Conservation (phyloP, 2,888 invertebrate species). For the Acanthopleura granulata region DNA sequence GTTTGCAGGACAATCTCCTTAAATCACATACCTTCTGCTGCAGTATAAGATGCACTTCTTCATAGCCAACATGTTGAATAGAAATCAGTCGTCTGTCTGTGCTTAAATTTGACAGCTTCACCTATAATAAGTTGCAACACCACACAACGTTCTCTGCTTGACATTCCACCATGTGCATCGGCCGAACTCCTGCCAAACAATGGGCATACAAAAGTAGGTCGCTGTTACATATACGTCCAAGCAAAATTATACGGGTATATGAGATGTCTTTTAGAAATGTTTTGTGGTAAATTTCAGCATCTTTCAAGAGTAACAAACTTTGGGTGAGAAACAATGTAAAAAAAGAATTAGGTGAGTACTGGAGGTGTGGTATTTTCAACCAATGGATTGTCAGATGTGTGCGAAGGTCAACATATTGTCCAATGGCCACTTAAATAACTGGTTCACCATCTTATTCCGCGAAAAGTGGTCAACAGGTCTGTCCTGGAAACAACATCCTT, state of each 20-base stretch:
- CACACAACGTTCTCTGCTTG: not conserved
- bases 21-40: not conserved
- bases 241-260: too few relatives aligned
- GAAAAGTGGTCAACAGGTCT: too few relatives aligned
- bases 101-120: not conserved
- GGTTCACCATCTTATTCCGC: too few relatives aligned
- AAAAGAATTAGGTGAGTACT: not conserved
- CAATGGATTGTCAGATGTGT: not conserved
- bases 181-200: not conserved
- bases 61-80: conserved; percentile 3
- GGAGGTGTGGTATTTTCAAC: not conserved
- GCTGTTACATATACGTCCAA: not conserved
- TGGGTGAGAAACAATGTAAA: not conserved
- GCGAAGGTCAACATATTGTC: not conserved
- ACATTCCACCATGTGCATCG: not conserved
- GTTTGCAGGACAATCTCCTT: not conserved
- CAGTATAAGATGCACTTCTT: not conserved
- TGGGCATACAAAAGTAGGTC: not conserved
- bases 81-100: not conserved
- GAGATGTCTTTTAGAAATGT: too few relatives aligned
- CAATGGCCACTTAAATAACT: not conserved
- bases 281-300: too few relatives aligned
- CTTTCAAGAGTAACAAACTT: too few relatives aligned
- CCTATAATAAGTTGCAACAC: not conserved
- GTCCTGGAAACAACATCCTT: too few relatives aligned